phyloP scores from a whole-genome alignment of 2,797 vertebrate genomes.

The Synaphobranchus kaupii region DNA sequence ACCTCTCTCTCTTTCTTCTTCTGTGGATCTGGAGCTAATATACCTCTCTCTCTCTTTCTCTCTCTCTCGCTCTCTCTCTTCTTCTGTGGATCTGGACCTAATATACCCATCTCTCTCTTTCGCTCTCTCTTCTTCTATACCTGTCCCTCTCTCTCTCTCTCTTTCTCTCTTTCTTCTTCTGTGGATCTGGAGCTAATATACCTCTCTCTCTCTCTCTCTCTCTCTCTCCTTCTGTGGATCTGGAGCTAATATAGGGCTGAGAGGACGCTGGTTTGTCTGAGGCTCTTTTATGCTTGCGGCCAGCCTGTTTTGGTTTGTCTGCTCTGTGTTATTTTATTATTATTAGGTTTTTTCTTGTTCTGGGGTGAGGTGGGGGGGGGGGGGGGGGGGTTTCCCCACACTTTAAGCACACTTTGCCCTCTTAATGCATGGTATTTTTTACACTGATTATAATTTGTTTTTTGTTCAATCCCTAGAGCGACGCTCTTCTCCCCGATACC shows the following conservation, averaged over 20 bases:
- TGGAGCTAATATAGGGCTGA: slow-evolving; percentile 66
- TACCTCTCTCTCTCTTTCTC: slow-evolving; percentile 44
- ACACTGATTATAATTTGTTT: too few relatives aligned
- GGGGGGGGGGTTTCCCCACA: slow-evolving; percentile 60
- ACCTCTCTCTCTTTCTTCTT: slow-evolving; percentile 45
- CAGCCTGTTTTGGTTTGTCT: slow-evolving; percentile 72
- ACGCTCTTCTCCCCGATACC: slow-evolving; percentile 7
- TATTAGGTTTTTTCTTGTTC: slow-evolving; percentile 1
- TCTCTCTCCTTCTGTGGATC: slow-evolving; percentile 56
- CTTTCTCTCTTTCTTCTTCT: too few relatives aligned
- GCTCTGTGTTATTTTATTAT: slow-evolving; percentile 67
- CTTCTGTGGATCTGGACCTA: too few relatives aligned
- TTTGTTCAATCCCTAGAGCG: slow-evolving; percentile 49
- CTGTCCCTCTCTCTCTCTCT: too few relatives aligned
- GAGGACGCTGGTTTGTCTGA: slow-evolving; percentile 68
- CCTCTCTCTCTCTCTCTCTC: background rate
- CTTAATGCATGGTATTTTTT: too few relatives aligned
- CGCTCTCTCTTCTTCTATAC: slow-evolving; percentile 53
- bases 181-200: too few relatives aligned
- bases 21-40: slow-evolving; percentile 67
- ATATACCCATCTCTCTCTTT: background rate
- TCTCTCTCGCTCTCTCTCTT: too few relatives aligned
- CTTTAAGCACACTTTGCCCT: slow-evolving; percentile 28
- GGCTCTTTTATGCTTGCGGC: slow-evolving; percentile 72
- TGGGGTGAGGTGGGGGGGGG: too few relatives aligned